Conservation (phyloP, 2,888 invertebrate genomes). For the Rotaria sp. region DNA sequence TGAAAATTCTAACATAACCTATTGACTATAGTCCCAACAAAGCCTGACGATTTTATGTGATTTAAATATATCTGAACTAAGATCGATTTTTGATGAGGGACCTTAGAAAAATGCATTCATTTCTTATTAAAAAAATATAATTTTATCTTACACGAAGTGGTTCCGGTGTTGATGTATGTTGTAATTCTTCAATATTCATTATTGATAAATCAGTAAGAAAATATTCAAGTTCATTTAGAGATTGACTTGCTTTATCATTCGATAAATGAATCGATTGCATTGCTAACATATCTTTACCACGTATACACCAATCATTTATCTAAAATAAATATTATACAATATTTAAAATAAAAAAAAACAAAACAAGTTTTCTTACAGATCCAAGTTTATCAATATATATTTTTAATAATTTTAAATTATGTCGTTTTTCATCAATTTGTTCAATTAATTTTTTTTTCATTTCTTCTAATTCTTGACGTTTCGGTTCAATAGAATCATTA, state of each 20-base stretch:
- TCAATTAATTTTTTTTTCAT: background rate
- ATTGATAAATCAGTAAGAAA: conserved; percentile 52
- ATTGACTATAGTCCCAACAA: too few species aligned
- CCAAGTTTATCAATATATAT: background rate
- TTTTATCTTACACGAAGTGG: background rate
- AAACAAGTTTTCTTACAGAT: background rate
- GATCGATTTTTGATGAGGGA: too few species aligned
- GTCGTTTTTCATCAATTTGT: conserved; percentile 20
- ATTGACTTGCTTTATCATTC: conserved; percentile 66
- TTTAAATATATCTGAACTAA: too few species aligned
- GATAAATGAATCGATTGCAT: conserved; percentile 69
- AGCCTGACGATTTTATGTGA: too few species aligned
- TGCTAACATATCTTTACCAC: conserved; percentile 76
- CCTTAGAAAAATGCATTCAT: too few species aligned
- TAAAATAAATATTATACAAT: conserved; percentile 53
- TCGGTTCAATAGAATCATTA: conserved; percentile 88
- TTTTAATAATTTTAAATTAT: background rate
- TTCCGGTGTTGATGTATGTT: background rate
- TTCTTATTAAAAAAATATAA: too few species aligned
- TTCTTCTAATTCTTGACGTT: conserved; percentile 76
- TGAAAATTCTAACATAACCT: too few species aligned
- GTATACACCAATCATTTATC: conserved; percentile 86
- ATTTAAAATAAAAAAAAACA: background rate
- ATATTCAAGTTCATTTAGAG: conserved; percentile 61
- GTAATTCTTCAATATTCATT: conserved; percentile 17